A percentile compares a stretch with the other conserved stretches of the same genome.
phyloP scores from a whole-genome alignment of 2,113 vertebrate genomes.

The Burhinus bistriatus region DNA sequence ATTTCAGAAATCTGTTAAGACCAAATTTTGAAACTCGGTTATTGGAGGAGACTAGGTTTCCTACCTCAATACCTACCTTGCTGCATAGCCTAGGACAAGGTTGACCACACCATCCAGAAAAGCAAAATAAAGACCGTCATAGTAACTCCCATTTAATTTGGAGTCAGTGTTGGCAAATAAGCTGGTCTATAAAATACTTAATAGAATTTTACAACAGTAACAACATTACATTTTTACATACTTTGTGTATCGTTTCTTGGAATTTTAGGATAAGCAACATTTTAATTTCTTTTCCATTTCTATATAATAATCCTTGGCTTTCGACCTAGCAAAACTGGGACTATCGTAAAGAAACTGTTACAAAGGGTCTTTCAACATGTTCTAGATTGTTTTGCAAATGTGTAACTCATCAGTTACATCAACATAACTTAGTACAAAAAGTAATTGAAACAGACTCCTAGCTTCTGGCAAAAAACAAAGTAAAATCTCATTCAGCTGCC shows the following conservation, averaged over 20 bases:
- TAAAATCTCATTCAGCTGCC: slow-evolving; percentile 41
- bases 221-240: neutral
- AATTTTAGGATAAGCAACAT: neutral
- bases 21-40: neutral
- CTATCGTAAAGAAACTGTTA: slow-evolving; percentile 19
- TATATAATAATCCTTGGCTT: neutral
- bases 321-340: neutral
- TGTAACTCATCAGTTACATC: slow-evolving; percentile 56
- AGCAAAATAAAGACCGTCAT: neutral
- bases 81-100: neutral
- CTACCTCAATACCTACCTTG: neutral
- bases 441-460: slow-evolving; percentile 49
- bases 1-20: neutral
- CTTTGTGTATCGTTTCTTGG: neutral
- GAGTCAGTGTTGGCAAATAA: neutral
- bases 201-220: neutral
- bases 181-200: neutral
- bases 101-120: neutral
- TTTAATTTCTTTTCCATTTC: neutral
- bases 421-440: slow-evolving; percentile 49
- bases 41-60: neutral
- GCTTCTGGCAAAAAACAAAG: slow-evolving; percentile 39
- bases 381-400: slow-evolving; percentile 33
- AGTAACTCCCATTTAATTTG: neutral
- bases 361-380: slow-evolving; percentile 1